Base-by-base conservation (phyloP, 2,888 invertebrate genomes). In the Euphydryas editha region DNA sequence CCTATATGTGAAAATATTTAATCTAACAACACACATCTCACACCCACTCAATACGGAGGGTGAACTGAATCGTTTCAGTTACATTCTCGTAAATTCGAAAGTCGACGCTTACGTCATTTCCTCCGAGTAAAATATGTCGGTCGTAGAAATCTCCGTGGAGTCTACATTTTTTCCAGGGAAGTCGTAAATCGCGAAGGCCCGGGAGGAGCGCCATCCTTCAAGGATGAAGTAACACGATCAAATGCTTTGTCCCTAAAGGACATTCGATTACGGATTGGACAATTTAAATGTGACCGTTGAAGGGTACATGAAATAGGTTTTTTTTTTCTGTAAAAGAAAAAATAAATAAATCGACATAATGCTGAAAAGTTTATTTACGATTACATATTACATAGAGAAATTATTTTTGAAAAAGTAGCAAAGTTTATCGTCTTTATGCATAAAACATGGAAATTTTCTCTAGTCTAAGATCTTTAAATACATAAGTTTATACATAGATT, bases 91-190 rank as follows among this genome's bases (percentile, higher is more conserved):
- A 85, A 85, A 86, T 85, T 78, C 75, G 72, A 71, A 77, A 80
- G 81, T 79, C 79, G 79, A 79, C 80, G 78, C 75, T 74, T 76
- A 73, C 74, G 81, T 85, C 86, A 86, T 87, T 87, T 86, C 85
- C 82, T 78, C 71, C 75, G 74, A 78, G 84, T 85, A 82, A 85
- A 87, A 89, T 86, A 85, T 85, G 86, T 86, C 78, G 82, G 72
- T 77, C 79, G 83, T 83, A 84, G 86, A 85, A 87, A 88, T 80
- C 84, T 82, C 77, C 76, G 69, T 80, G 81, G 82, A 85, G 82
- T 83, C 75, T 81, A 82, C 84, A 83, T 86, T 85, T 87, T 84
- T 65, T 84, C 81, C 74, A 79, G 78, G 79, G 66, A 71, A 74
- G 79, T 76, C 80, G 78, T 87, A 86, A 87, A 88, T 87, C 69